phyloP scores from a whole-genome alignment of 2,888 invertebrate genomes.

The Phrixothrix hirtus region DNA sequence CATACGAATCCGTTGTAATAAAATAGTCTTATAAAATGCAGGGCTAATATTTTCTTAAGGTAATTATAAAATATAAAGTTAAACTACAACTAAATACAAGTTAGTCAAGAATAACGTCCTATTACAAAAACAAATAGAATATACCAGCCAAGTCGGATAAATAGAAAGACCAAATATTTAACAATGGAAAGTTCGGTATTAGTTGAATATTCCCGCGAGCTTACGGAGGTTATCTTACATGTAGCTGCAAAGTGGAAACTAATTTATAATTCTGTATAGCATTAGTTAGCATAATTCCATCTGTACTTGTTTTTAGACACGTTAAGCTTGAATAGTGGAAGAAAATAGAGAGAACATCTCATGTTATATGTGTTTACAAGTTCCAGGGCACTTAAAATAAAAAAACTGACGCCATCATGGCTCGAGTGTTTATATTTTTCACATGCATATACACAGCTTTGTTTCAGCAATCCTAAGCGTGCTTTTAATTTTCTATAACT shows the following conservation, averaged over 20 bases:
- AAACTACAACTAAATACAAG: no score
- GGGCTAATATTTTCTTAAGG: no score
- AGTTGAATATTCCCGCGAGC: constrained; percentile 39
- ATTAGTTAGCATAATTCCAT: constrained; percentile 31
- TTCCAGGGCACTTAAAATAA: constrained; percentile 2
- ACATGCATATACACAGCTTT: neutral
- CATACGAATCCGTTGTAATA: no score
- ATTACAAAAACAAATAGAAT: no score
- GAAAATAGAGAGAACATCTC: neutral
- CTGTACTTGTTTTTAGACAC: constrained; percentile 15
- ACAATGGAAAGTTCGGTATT: constrained; percentile 38
- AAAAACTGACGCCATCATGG: no score
- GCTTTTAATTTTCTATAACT: neutral
- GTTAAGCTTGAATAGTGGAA: constrained; percentile 1
- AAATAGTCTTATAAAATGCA: no score
- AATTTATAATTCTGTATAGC: constrained; percentile 48
- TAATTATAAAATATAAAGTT: no score
- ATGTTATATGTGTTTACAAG: neutral
- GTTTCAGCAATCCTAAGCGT: neutral
- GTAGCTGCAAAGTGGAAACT: constrained; percentile 43
- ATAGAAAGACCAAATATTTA: no score
- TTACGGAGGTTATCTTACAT: constrained; percentile 44
- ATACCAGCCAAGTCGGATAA: no score
- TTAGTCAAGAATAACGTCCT: no score
- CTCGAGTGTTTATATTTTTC: neutral